Percentiles rank a stretch among this genome's conserved stretches.
Conservation (phyloP, 2,797 vertebrate genomes). For the Scleropages formosus region DNA sequence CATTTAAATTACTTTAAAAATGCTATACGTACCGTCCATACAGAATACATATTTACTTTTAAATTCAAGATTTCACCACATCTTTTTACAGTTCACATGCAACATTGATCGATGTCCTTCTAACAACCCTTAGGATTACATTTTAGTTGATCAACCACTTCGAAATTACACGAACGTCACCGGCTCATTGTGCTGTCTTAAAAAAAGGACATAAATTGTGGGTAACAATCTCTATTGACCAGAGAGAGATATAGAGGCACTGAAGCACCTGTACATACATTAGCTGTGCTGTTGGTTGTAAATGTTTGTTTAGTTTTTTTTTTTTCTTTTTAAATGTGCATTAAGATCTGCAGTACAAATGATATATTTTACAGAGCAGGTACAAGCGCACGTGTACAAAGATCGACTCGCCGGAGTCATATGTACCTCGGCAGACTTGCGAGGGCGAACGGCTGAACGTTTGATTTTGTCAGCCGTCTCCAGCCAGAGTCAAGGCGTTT, state of each 20-base stretch:
- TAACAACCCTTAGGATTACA: conserved; percentile 5
- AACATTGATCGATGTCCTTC: conserved; percentile 38
- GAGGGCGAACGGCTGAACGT: not conserved
- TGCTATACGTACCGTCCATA: conserved; percentile 38
- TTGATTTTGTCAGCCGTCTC: not conserved
- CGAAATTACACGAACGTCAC: conserved; percentile 8
- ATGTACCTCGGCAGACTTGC: not conserved
- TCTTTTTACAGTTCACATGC: conserved; percentile 54
- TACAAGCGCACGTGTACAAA: conserved; percentile 23
- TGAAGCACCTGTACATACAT: conserved; percentile 17
- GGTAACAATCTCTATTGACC: conserved; percentile 35
- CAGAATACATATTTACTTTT: conserved; percentile 20
- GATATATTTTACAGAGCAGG: conserved; percentile 24
- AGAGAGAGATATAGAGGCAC: conserved; percentile 4
- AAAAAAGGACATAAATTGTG: conserved; percentile 13
- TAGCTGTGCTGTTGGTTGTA: conserved; percentile 23
- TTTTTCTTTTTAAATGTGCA: conserved; percentile 25
- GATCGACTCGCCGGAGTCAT: not conserved
- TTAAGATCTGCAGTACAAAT: conserved; percentile 23
- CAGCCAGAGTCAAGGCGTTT: conserved; percentile 6
- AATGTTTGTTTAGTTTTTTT: conserved; percentile 16
- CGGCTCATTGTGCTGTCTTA: conserved; percentile 21
- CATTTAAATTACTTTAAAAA: conserved; percentile 50
- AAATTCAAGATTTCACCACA: conserved; percentile 39
- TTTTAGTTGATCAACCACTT: conserved; percentile 3